Evolutionary conservation across 2,797 vertebrate genomes (phyloP), one percentile per base, ranked within the genome.

Genomic region (Siniperca obscura): DNA sequence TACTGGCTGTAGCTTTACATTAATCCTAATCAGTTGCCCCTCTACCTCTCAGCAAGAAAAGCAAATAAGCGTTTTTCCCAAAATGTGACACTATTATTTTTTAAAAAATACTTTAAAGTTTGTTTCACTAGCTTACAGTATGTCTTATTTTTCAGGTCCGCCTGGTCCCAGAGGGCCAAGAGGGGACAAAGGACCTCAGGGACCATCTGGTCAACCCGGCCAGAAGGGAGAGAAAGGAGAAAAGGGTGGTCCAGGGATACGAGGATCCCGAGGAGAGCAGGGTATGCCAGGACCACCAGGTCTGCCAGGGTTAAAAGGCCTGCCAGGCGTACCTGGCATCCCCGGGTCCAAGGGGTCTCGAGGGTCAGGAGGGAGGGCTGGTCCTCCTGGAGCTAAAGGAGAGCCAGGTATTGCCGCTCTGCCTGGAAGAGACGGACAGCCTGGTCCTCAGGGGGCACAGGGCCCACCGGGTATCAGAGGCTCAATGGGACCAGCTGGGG

Each of bases 171-270:
- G 97, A 88, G 98, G 98, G 69, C 92, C 96, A 14, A 97, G 96
- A 95, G 98, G 98, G 76, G 98, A 99, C 90, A 97, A 96, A 94
- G 98, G 98, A 56, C 91, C 96, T 81, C 94, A 94, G 87, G 98
- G 98, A 82, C 93, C 93, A 55, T 66, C 93, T 79, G 98, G 98
- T 57, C 95, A 95, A 0, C 42, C 93, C 70, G 98, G 98, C 57
- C 93, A 95, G 87, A 98, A 97, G 86, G 98, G 98, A 85, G 97
- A 97, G 81, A 97, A 96, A 92, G 98, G 98, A 82, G 97, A 98
- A 36, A 98, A 95, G 82, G 98, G 98, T 86, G 91, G 90, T 73
- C 86, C 96, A 0, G 98, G 98, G 14, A 90, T 96, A 16, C 93
- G 95, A 14, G 98, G 98, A 76, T 81, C 95, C 11, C 93, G 91